Percentiles rank a stretch among this genome's conserved stretches.
Evolutionary conservation across 2,113 vertebrate species (phyloP).

Genomic region (Calyptomena viridis): DNA sequence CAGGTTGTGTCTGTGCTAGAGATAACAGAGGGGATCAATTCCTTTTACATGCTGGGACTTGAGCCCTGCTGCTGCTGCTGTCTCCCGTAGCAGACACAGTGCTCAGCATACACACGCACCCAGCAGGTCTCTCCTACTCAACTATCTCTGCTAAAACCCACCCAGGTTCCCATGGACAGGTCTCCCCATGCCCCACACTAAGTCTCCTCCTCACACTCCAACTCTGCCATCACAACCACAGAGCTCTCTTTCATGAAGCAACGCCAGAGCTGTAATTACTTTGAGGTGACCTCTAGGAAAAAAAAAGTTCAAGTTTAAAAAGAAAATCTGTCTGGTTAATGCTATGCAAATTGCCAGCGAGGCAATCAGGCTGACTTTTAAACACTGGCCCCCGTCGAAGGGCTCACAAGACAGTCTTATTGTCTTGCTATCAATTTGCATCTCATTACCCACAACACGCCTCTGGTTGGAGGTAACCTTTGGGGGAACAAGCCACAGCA

Average conservation of each 20-base stretch:
- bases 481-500: background rate
- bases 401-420: conserved; percentile 73
- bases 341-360: conserved; percentile 80
- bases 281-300: conserved; percentile 74
- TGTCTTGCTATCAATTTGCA: conserved; percentile 82
- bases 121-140: background rate
- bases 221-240: background rate
- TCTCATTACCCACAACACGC: conserved; percentile 78
- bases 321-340: conserved; percentile 76
- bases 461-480: conserved; percentile 61
- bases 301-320: conserved; percentile 64
- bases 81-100: background rate
- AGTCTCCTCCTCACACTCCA: conserved; percentile 28
- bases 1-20: background rate
- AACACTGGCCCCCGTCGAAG: conserved; percentile 70
- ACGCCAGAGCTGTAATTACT: conserved; percentile 63
- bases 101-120: background rate
- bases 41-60: background rate
- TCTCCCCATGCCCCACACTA: background rate
- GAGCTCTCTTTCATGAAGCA: conserved; percentile 29
- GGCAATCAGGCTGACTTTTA: conserved; percentile 82
- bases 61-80: background rate
- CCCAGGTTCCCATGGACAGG: background rate
- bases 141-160: background rate
- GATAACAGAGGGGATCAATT: background rate